Evolutionary conservation across 1,140 invertebrate genomes (phyloP).

Genomic region (Euura saliciscinereae): DNA sequence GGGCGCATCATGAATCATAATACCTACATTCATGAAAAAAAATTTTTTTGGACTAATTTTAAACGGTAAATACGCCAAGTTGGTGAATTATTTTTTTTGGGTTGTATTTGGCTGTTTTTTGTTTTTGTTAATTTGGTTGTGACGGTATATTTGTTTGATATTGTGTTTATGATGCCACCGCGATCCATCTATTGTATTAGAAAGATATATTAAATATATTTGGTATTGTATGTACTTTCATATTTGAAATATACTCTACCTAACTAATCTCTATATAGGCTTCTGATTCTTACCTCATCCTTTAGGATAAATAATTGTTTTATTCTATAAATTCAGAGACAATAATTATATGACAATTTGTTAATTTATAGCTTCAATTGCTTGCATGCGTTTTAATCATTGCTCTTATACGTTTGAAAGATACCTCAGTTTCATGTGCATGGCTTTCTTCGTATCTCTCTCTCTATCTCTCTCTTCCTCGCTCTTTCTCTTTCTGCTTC

Average conservation of each 20-base stretch:
- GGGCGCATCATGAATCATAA: neutral
- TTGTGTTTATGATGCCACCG: neutral
- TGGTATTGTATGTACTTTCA: slow-evolving; percentile 13
- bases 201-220: slow-evolving; percentile 9
- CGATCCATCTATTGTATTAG: slow-evolving; percentile 8
- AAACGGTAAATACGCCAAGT: slow-evolving; percentile 12
- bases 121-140: slow-evolving; percentile 22
- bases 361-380: neutral
- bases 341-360: neutral
- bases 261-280: neutral
- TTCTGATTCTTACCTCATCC: neutral
- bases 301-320: neutral
- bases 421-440: slow-evolving; percentile 30
- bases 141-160: slow-evolving; percentile 25
- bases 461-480: too few species aligned
- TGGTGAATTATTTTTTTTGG: neutral
- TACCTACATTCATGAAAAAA: neutral
- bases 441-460: slow-evolving; percentile 27
- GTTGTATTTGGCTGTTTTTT: slow-evolving; percentile 16
- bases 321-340: neutral
- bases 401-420: neutral
- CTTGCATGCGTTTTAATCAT: neutral
- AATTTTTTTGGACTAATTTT: slow-evolving; percentile 21
- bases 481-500: too few species aligned
- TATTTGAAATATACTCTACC: neutral